Base-by-base conservation (phyloP, 2,113 vertebrate genomes). In the Ciconia stormi region DNA sequence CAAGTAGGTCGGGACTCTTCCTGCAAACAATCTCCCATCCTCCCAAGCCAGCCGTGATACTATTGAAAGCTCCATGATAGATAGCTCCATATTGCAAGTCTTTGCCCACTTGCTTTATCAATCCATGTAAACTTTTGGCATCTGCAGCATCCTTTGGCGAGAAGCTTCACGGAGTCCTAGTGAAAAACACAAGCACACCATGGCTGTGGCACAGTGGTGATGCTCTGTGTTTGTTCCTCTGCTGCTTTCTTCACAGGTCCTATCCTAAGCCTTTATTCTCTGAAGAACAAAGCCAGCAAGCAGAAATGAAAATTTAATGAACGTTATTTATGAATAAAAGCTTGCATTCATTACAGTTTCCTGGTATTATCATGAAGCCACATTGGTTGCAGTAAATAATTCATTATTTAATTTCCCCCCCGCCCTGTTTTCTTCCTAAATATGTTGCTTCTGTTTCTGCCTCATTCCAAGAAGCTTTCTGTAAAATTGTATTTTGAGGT, bases 121-220 rank as follows among this genome's bases (percentile, higher is more conserved):
- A 13, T 44, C 53, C 44, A 1, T 14, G 30, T 50, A n/a, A 42
- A 58, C 30, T 47, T 82, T 22, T 18, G 46, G 21, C n/a, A 52
- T 26, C 32, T 19, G 29, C 32, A 42, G 26, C 9, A 42, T 25
- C 36, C 38, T 59, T 38, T 34, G 38, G 36, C 4, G 7, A 63
- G 36, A 27, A 49, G 34, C 9, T 38, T 53, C 30, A 25, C 13
- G 2, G 36, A 18, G 19, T 23, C 27, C 13, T 27, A 13, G 46
- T 23, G 62, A 34, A 66, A 25, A 66, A 8, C 19, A 38, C 26
- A 25, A 72, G 59, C 12, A 10, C 61, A 26, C 21, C 15, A 6
- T 3, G 3, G 40, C 49, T 2, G 3, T 6, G 53, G 22, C 69
- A 50, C 34, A 2, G 6, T 11, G 3, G 1, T 7, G 25, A 44